Conservation (phyloP, 2,113 vertebrate genomes). For the Ptyas mucosa region DNA sequence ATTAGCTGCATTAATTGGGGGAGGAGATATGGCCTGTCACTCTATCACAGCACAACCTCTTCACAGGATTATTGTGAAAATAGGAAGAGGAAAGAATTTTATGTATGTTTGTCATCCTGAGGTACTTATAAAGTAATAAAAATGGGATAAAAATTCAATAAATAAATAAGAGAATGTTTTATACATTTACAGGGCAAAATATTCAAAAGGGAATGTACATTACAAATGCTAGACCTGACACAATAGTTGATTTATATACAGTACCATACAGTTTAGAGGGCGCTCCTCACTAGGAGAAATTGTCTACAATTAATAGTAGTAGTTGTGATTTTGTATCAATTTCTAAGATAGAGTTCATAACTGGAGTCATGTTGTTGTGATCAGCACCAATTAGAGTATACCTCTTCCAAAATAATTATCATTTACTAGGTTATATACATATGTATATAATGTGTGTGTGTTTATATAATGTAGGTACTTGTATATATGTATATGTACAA, state of each 20-base stretch:
- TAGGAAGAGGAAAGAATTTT: not conserved
- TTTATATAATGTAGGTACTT: too few species aligned
- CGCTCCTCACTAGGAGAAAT: not conserved
- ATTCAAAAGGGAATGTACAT: not conserved
- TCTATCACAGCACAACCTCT: not conserved
- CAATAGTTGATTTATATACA: not conserved
- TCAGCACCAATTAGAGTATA: not conserved
- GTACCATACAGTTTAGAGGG: not conserved
- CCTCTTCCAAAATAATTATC: constrained; percentile 7
- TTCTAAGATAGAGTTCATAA: constrained; percentile 2
- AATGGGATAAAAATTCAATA: too few species aligned
- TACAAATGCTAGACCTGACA: not conserved
- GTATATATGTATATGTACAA: not conserved
- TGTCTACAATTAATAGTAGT: not conserved
- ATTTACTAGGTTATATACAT: not conserved
- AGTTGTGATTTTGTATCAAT: not conserved
- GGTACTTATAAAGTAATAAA: not conserved
- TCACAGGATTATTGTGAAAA: not conserved
- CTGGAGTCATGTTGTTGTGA: not conserved
- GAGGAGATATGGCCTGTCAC: not conserved
- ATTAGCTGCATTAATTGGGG: not conserved
- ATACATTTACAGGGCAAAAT: not conserved
- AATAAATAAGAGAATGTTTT: not conserved
- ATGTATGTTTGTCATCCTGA: not conserved
- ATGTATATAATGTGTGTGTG: too few species aligned